Base-by-base conservation (phyloP, 1,140 invertebrate genomes). In the Neoseiulus cucumeris region DNA sequence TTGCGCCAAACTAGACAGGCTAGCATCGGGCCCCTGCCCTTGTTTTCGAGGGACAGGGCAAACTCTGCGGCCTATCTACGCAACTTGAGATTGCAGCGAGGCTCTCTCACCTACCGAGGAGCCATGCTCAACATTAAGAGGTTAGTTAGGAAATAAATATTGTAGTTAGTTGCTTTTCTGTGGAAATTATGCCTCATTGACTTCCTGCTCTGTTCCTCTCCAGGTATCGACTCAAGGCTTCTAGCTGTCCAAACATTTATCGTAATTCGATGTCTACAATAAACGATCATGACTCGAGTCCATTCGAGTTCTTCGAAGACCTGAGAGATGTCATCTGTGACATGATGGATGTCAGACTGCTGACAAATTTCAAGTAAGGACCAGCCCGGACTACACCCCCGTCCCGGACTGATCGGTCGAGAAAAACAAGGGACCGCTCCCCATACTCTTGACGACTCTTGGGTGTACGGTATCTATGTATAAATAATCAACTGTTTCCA, bases 231-330 rank as follows among this genome's bases (percentile, higher is more conserved):
- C 76, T 91, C 66, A 80, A 87, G 51, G 87, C 88, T 7, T 90
- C 87, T 0, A 90, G 87, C 20, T 91, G 87, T 75, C 88, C 89
- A 0, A 84, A 91, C 75, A 91, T 92, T 71, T 90, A 88, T 73
- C 81, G 85, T 69, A 90, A 90, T 73, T 90, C 87, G 0, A 90
- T 90, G 83, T 86, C 85, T 9, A 88, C 87, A 0, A 81, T 90
- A 22, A 82, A 84, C 30, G 83, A 85, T 72, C 82, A 86, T 71
- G 82, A 84, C 72, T 59, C 51, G 14, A 59, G n/a, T 59, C 51
- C 51, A 14, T 59, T 25, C 22, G 51, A 59, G 22, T 59, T 59
- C 51, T 25, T 59, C 51, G 22, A 59, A 25, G 51, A 59, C 33
- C 51, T 59, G 51, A 59, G 33, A 59, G 51, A 59, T 20, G 51